Conservation (phyloP, 2,888 invertebrate species). For the Eupelmus urozonus region DNA sequence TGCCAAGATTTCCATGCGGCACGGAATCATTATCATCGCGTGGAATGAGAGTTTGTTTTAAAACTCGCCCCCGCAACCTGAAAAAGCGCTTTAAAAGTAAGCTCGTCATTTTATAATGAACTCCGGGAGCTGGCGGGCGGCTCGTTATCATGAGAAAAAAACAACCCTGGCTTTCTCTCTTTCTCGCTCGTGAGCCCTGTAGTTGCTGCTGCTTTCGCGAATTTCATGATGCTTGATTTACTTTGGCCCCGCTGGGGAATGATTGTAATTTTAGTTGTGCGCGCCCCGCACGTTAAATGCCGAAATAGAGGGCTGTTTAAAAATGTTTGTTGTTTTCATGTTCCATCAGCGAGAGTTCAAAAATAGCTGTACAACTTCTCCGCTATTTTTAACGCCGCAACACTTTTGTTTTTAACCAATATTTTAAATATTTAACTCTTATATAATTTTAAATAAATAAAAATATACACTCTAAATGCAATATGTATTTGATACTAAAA, state of each 20-base stretch:
- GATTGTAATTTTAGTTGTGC: conserved; percentile 43
- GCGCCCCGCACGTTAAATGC: too few relatives aligned
- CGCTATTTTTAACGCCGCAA: too few relatives aligned
- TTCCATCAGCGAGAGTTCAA: neutral
- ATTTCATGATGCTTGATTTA: conserved; percentile 51
- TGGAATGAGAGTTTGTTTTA: conserved; percentile 60
- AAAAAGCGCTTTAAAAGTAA: conserved; percentile 55
- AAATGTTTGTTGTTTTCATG: neutral
- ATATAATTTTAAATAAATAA: neutral
- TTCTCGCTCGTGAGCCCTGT: too few relatives aligned
- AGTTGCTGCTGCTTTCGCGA: conserved; percentile 21
- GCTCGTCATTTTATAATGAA: conserved; percentile 54
- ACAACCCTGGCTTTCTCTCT: too few relatives aligned
- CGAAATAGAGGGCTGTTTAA: too few relatives aligned
- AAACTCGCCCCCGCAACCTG: conserved; percentile 50
- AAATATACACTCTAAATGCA: neutral
- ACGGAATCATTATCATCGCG: conserved; percentile 61
- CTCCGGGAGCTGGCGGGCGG: neutral
- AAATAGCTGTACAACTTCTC: too few relatives aligned
- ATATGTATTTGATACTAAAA: neutral
- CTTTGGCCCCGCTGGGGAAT: conserved; percentile 23
- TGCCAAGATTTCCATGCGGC: conserved; percentile 53
- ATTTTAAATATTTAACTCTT: too few relatives aligned
- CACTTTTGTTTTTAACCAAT: too few relatives aligned
- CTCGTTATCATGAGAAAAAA: conserved; percentile 48